Conservation (phyloP, 2,888 invertebrate species). For the Acronicta alni region DNA sequence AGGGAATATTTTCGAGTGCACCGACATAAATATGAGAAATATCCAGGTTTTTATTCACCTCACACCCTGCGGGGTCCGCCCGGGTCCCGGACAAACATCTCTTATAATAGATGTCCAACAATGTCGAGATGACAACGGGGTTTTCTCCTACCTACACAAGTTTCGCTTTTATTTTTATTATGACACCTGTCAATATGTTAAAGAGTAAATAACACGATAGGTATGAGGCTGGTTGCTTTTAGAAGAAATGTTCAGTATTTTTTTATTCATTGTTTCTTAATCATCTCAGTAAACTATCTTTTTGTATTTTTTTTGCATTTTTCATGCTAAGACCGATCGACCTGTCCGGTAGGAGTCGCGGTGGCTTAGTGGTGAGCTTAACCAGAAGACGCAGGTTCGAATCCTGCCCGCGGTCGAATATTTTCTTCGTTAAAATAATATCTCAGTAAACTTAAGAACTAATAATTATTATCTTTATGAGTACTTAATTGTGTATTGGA, state of each 20-base stretch:
- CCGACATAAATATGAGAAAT: conserved; percentile 88
- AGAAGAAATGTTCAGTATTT: neutral
- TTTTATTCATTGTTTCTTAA: neutral
- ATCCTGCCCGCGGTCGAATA: no score
- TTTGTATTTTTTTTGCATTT: no score
- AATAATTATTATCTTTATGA: neutral
- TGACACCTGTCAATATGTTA: conserved; percentile 58
- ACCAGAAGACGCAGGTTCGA: no score
- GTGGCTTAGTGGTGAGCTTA: no score
- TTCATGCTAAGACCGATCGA: no score
- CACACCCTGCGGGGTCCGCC: conserved; percentile 67
- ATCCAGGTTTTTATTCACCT: conserved; percentile 86
- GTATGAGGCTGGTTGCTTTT: no score
- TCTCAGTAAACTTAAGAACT: neutral
- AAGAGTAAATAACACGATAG: neutral
- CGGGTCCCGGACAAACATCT: conserved; percentile 76
- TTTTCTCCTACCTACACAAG: conserved; percentile 60
- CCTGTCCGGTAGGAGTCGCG: no score
- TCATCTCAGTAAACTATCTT: no score
- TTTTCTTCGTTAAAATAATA: no score
- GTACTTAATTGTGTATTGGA: neutral
- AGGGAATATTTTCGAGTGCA: conserved; percentile 87
- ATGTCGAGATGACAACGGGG: conserved; percentile 79
- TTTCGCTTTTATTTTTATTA: conserved; percentile 58
- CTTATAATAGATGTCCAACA: conserved; percentile 82